phyloP scores from a whole-genome alignment of 2,797 vertebrate genomes.

The Xenentodon cancila region DNA sequence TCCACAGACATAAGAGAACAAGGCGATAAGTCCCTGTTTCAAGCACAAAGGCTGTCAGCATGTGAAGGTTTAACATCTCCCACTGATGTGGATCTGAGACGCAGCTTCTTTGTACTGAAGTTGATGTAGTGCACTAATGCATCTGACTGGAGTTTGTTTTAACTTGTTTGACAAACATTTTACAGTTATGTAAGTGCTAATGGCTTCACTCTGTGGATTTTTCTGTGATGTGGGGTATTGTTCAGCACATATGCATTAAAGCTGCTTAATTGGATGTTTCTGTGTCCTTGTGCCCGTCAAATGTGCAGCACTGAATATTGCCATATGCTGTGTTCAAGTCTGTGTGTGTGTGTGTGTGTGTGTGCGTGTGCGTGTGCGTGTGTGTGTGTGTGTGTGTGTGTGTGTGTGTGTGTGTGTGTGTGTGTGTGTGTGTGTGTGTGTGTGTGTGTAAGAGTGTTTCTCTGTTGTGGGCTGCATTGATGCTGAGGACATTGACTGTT shows the following conservation, averaged over 20 bases:
- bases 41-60: conserved; percentile 12
- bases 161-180: conserved; percentile 43
- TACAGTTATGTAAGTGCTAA: conserved; percentile 59
- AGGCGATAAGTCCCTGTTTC: conserved; percentile 28
- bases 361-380: conserved; percentile 12
- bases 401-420: conserved; percentile 10
- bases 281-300: conserved; percentile 1
- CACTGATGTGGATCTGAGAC: neutral
- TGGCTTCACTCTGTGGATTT: conserved; percentile 53
- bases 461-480: too few relatives aligned
- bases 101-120: conserved; percentile 11
- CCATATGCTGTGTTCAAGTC: conserved; percentile 10
- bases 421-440: conserved; percentile 6
- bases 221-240: conserved; percentile 42
- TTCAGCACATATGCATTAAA: conserved; percentile 25
- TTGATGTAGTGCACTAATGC: conserved; percentile 3
- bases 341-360: conserved; percentile 11
- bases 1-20: conserved; percentile 12
- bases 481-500: too few relatives aligned
- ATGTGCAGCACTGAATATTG: conserved; percentile 8
- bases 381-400: conserved; percentile 2
- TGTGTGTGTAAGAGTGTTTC: conserved; percentile 3
- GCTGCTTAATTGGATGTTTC: conserved; percentile 36
- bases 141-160: conserved; percentile 46
- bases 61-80: conserved; percentile 19